A percentile compares a stretch with the other conserved stretches of the same genome.
phyloP scores from a whole-genome alignment of 2,113 vertebrate species.

The Barnardius zonarius region DNA sequence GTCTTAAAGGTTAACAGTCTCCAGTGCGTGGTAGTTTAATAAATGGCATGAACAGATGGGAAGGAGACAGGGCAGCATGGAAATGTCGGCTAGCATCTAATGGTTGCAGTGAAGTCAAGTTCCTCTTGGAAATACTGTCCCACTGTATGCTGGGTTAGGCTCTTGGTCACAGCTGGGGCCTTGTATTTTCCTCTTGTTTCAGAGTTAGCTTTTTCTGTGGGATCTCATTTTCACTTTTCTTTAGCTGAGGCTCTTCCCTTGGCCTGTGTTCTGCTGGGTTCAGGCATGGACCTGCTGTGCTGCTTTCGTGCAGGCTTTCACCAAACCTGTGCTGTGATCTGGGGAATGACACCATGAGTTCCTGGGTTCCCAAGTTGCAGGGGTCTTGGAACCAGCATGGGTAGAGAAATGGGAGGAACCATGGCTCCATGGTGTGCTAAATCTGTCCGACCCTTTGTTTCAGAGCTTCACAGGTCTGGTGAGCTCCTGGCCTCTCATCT shows the following conservation, averaged over 20 bases:
- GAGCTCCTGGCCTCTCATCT: not conserved
- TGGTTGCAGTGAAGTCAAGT: not conserved
- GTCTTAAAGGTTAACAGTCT: slow-evolving; percentile 40
- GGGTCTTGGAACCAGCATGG: not conserved
- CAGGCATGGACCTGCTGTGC: not conserved
- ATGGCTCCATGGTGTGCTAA: not conserved
- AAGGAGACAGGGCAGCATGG: not conserved
- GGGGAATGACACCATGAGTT: not conserved
- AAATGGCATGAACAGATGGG: slow-evolving; percentile 41
- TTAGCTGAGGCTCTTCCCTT: not conserved
- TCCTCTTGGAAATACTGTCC: not conserved
- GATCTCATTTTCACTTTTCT: not conserved
- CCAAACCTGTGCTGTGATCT: not conserved
- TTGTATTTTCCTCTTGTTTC: not conserved
- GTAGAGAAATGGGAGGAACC: not conserved
- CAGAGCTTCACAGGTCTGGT: not conserved
- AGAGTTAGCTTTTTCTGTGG: not conserved
- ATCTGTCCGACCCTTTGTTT: not conserved
- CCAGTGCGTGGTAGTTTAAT: not conserved
- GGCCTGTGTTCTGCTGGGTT: not conserved
- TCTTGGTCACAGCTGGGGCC: not conserved
- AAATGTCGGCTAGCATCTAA: not conserved
- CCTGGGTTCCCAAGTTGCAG: not conserved
- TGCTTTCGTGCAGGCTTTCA: not conserved
- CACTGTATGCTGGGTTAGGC: not conserved